Evolutionary conservation across 2,113 vertebrate species (phyloP).

Genomic region (Apodemus sylvaticus): DNA sequence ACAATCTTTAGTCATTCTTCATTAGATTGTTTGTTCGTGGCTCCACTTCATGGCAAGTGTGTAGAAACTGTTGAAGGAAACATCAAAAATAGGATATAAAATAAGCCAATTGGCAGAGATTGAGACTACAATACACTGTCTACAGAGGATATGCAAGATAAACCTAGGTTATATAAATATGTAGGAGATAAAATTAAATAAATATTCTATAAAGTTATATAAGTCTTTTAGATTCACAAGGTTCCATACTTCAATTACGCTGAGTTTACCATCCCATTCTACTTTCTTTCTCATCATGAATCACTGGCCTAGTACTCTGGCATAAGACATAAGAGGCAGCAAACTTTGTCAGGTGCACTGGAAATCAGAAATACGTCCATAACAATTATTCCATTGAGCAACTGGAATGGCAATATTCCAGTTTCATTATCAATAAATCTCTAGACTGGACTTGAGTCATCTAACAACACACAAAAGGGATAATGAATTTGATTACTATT

Average conservation of each 20-base stretch:
- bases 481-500: neutral
- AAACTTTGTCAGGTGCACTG: neutral
- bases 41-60: neutral
- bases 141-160: neutral
- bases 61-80: neutral
- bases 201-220: too few species aligned
- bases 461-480: neutral
- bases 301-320: neutral
- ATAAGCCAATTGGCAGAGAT: neutral
- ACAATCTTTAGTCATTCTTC: neutral
- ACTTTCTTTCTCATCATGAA: neutral
- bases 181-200: neutral
- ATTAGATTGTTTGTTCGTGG: too few species aligned
- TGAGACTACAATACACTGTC: neutral
- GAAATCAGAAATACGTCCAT: neutral
- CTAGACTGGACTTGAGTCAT: neutral
- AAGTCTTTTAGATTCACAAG: too few species aligned
- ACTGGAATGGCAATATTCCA: too few species aligned
- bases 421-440: neutral
- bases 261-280: neutral
- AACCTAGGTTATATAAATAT: neutral
- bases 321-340: neutral
- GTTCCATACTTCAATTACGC: neutral
- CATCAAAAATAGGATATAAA: neutral
- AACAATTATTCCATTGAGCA: neutral